Conservation (phyloP, 2,113 vertebrate species). For the Hydrochoerus hydrochaeris region DNA sequence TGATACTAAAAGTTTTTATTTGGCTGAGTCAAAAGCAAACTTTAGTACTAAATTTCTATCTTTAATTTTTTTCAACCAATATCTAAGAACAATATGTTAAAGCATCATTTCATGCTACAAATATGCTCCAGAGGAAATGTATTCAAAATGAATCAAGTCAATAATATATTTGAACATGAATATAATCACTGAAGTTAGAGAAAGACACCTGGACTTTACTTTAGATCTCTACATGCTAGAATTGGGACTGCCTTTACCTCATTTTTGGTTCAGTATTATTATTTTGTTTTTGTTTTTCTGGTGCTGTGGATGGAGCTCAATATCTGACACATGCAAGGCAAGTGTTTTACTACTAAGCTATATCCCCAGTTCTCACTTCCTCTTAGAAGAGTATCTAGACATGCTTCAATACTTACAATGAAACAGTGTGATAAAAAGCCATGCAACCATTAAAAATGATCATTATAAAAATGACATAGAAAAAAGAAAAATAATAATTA, state of each 20-base stretch:
- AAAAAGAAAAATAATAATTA: conserved; percentile 5
- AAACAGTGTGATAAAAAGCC: background rate
- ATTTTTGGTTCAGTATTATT: background rate
- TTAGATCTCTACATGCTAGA: background rate
- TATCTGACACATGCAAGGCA: background rate
- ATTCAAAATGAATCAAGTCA: background rate
- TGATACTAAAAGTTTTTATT: conserved; percentile 48
- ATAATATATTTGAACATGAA: background rate
- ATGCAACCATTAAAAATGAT: background rate
- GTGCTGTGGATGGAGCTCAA: background rate
- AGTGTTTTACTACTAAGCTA: background rate
- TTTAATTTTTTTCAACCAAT: background rate
- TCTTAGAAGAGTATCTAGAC: background rate
- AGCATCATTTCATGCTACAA: background rate
- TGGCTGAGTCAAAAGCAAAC: background rate
- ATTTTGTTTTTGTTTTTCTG: background rate
- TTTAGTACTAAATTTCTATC: conserved; percentile 20
- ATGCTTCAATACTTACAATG: background rate
- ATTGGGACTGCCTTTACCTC: background rate
- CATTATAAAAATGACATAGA: background rate
- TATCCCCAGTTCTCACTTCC: background rate
- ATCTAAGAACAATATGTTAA: conserved; percentile 25
- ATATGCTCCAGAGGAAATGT: background rate
- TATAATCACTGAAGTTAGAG: background rate
- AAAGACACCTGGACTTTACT: background rate